phyloP scores from a whole-genome alignment of 2,113 vertebrate species.

The Lipophrys pholis region DNA sequence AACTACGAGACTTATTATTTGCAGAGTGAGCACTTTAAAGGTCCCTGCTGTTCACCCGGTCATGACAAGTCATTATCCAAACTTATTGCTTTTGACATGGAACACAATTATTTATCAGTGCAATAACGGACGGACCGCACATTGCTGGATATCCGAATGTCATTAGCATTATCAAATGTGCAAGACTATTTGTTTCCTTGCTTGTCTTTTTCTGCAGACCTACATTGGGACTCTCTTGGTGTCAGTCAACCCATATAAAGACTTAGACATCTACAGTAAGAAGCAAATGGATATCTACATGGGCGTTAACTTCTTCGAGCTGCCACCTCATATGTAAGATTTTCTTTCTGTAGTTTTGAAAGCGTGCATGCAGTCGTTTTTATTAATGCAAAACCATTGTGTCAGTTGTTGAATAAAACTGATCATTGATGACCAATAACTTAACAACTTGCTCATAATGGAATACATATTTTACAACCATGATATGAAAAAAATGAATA shows the following conservation, averaged over 20 bases:
- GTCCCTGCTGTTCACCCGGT: slow-evolving; percentile 27
- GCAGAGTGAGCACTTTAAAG: slow-evolving; percentile 41
- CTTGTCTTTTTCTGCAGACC: slow-evolving; percentile 83
- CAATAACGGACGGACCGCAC: slow-evolving; percentile 16
- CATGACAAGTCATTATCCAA: slow-evolving; percentile 50
- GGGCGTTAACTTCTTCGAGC: slow-evolving; percentile 97
- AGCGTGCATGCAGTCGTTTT: background rate
- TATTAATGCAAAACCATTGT: background rate
- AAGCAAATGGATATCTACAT: slow-evolving; percentile 96
- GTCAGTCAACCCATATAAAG: slow-evolving; percentile 97
- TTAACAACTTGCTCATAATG: too few relatives aligned
- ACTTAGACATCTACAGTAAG: slow-evolving; percentile 89
- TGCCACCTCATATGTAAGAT: slow-evolving; percentile 97
- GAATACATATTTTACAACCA: too few relatives aligned
- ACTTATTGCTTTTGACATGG: slow-evolving; percentile 59
- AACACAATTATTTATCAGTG: slow-evolving; percentile 44
- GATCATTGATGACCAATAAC: too few relatives aligned
- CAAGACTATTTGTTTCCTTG: slow-evolving; percentile 33
- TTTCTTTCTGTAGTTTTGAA: too few relatives aligned
- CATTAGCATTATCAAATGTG: slow-evolving; percentile 26
- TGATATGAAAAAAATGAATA: too few relatives aligned
- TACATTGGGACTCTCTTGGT: slow-evolving; percentile 96
- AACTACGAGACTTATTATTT: slow-evolving; percentile 50
- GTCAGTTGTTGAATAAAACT: too few relatives aligned
- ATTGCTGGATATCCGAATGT: slow-evolving; percentile 22